Base-by-base conservation (phyloP, 2,113 vertebrate species). In the Dunckerocampus dactyliophorus region DNA sequence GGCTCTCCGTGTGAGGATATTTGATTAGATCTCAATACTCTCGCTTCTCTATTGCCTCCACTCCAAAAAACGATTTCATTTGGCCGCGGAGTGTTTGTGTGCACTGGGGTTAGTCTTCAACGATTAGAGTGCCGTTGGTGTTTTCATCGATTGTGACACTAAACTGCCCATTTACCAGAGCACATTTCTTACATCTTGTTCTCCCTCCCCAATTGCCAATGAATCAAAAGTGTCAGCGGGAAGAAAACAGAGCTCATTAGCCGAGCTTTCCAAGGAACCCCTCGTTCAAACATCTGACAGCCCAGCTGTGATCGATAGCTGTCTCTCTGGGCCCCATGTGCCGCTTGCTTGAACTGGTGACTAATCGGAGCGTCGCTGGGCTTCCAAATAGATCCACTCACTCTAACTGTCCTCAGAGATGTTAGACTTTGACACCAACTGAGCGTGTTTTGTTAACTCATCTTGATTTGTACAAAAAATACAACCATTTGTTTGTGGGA, bases 111-210 rank as follows among this genome's bases (percentile, higher is more conserved):
- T 52, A n/a, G 51, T 60, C 51, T 70, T 37, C 39, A 57, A 65
- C 19, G 57, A 75, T 68, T 67, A 51, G 42, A 71, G 62, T 20
- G 3, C 59, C 59, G 50, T 63, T 72, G 67, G 42, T 76, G 69
- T 77, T 81, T 65, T 77, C 71, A 87, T 87, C 76, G 82, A 85
- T 86, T 81, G 66, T 82, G 73, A 81, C 72, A 82, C 75, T 83
- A 84, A 84, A 77, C 82, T 57, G 3, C 67, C 72, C 77, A 73
- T 81, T 85, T 82, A 84, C 75, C 60, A 69, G 53, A 53, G 69
- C 22, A 59, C 71, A 61, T 79, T 70, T 75, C 61, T 74, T 52
- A 53, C 6, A 54, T 74, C 72, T 82, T 74, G 59, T 65, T 70
- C 74, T 76, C 56, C 67, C 45, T 58, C 54, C 49, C 31, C 1